Percentiles rank a stretch among this genome's conserved stretches.
Conservation (phyloP, 2,888 invertebrate genomes). For the Tetranychus truncatus region DNA sequence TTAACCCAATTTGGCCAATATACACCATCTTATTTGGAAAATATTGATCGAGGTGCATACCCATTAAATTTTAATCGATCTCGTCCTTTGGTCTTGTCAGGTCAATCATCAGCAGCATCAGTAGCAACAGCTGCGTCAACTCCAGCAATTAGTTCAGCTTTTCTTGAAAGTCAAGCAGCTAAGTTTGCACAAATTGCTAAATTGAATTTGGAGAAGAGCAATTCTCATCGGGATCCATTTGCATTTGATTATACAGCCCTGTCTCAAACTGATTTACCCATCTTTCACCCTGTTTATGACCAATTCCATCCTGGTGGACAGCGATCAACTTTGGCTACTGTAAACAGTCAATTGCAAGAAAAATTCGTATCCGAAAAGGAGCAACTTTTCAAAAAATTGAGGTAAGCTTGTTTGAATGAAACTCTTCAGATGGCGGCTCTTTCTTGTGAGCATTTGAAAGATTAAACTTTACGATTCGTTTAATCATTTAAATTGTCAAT, state of each 20-base stretch:
- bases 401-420: not conserved
- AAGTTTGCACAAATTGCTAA: not conserved
- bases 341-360: not conserved
- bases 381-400: not conserved
- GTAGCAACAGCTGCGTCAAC: not conserved
- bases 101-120: not conserved
- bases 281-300: not conserved
- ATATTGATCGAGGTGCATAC: too few relatives aligned
- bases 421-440: not conserved
- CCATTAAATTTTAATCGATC: not conserved
- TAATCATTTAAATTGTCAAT: not conserved
- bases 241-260: not conserved
- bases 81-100: not conserved
- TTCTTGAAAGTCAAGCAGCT: conserved; percentile 3
- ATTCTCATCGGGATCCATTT: not conserved
- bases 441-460: not conserved
- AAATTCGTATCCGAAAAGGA: conserved; percentile 2
- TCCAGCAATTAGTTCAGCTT: not conserved
- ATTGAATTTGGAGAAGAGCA: not conserved
- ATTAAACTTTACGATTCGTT: not conserved
- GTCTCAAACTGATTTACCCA: not conserved
- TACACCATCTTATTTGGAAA: too few relatives aligned
- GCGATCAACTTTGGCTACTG: not conserved
- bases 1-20: too few relatives aligned
- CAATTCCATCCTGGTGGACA: not conserved